These are phyloP conservation scores for Anorthoa munda DNA, from an alignment of 2,888 invertebrate genomes.

Conservation along the genomic window DNA sequence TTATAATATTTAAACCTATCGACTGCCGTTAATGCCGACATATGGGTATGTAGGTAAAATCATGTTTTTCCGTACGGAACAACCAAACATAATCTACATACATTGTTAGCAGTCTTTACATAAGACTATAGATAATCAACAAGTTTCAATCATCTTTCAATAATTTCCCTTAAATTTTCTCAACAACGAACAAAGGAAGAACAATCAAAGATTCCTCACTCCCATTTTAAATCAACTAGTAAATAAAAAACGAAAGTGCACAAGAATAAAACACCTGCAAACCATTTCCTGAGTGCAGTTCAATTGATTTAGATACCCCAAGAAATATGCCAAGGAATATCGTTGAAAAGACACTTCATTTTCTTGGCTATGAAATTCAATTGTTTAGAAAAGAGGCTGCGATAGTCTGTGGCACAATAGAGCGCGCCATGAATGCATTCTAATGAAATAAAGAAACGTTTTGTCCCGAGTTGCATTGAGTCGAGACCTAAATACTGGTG, in stretches of 20 bases:
- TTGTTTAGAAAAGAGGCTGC: constrained; percentile 75
- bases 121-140: background rate
- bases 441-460: constrained; percentile 87
- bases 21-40: no score
- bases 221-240: constrained; percentile 46
- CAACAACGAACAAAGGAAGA: constrained; percentile 8
- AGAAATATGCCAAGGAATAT: constrained; percentile 62
- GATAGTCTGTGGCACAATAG: constrained; percentile 73
- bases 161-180: background rate
- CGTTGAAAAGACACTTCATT: constrained; percentile 59
- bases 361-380: constrained; percentile 68
- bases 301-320: constrained; percentile 56
- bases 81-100: no score
- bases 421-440: constrained; percentile 77
- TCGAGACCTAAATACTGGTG: constrained; percentile 77
- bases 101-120: background rate
- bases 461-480: constrained; percentile 78
- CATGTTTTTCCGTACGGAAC: background rate
- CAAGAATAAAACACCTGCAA: constrained; percentile 46
- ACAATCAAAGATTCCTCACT: constrained; percentile 11
- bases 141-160: background rate
- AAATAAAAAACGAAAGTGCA: constrained; percentile 43
- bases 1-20: no score
- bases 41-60: background rate
- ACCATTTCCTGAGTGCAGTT: constrained; percentile 31